phyloP scores from a whole-genome alignment of 2,113 vertebrate species.

The Eira barbara region DNA sequence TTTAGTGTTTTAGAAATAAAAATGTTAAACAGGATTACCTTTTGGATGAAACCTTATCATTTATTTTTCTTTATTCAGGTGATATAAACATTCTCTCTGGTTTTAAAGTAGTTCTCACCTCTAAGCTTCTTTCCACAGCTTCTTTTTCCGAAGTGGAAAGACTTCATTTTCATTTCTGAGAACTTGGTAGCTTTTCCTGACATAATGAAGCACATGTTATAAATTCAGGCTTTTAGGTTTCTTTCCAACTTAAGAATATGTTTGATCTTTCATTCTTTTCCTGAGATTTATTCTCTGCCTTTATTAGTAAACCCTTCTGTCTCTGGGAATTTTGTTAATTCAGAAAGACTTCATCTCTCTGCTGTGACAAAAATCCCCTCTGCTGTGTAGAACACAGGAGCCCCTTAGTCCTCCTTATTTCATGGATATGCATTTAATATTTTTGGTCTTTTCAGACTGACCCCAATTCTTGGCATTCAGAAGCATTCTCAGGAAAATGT shows the following conservation, averaged over 20 bases:
- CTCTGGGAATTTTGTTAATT: background rate
- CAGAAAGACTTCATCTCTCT: background rate
- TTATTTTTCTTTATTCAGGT: background rate
- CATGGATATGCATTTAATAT: background rate
- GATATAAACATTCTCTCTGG: background rate
- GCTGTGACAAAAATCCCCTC: background rate
- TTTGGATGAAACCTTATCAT: background rate
- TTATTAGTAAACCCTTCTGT: constrained; percentile 12
- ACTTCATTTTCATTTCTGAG: constrained; percentile 20
- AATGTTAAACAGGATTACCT: background rate
- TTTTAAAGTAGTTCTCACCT: constrained; percentile 12
- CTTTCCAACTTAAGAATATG: background rate
- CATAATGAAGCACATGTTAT: background rate
- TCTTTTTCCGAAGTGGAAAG: background rate
- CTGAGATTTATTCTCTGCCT: background rate
- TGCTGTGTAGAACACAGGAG: background rate
- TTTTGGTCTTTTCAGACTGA: constrained; percentile 77
- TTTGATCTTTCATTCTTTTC: background rate
- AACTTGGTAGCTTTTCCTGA: constrained; percentile 15
- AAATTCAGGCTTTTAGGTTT: background rate
- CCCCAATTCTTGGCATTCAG: constrained; percentile 72
- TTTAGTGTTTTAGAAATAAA: constrained; percentile 34
- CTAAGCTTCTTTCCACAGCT: background rate
- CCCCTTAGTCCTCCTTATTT: background rate
- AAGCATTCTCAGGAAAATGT: constrained; percentile 72